Base-by-base conservation (phyloP, 2,797 vertebrate species). In the Dipus sagitta region DNA sequence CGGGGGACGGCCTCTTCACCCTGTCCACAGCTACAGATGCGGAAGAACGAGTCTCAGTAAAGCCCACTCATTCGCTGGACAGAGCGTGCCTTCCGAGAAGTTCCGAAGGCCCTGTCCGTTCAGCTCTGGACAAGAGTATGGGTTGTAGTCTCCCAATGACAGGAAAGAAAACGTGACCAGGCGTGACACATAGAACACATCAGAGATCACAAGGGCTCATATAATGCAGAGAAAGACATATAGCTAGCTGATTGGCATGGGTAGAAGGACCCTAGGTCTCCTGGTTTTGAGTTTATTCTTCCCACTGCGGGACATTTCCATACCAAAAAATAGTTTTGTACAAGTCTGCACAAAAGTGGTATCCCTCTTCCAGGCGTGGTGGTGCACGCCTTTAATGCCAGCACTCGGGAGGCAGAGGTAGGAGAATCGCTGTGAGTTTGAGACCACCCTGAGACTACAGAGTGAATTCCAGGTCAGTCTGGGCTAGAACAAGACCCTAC, bases 1-100 rank as follows among this genome's bases (percentile, higher is more conserved):
- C 99, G 0, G 99, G 98, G 0, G 99, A 95, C 0, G 99, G 98
- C 74, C 99, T 97, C 28, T 98, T 98, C 95, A 99, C 94, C 28
- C 98, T 99, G 97, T 99, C 99, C 96, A 99, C 98, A 60, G 99
- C 99, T 99, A 97, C 4, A 52, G 32, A 64, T 0, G 23, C 75
- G 3, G 81, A 65, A 83, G 88, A 60, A 28, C 20, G 52, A 4
- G 62, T 18, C 8, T 88, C 52, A 26, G 7, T 4, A 12, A 42
- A 2, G 71, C 18, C 7, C 24, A 3, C 14, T 20, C 75, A 8
- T 4, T 10, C 17, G 0, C 75, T 0, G 11, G 71, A 28, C 28
- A 2, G 47, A 17, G 21, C 0, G 12, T 9, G 64, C 14, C 75
- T 78, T 30, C 76, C 6, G 3, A 54, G 65, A 74, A 20, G 76